A percentile compares a stretch with the other conserved stretches of the same genome.
Conservation (phyloP, 2,888 invertebrate species). For the Heteromurus nitidus region DNA sequence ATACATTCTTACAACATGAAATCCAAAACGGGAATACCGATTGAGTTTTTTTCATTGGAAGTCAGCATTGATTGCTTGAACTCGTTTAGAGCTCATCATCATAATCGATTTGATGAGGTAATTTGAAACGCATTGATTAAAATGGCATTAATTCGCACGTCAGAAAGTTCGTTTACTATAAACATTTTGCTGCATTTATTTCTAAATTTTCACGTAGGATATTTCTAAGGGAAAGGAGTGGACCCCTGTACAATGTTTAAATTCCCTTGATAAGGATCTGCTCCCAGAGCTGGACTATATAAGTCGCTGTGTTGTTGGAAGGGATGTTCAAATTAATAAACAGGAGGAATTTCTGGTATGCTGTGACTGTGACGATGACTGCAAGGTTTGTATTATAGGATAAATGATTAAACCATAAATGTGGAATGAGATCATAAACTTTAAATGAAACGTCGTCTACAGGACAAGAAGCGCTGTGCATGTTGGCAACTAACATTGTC, state of each 20-base stretch:
- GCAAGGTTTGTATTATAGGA: slow-evolving; percentile 79
- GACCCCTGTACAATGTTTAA: slow-evolving; percentile 91
- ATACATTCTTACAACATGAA: slow-evolving; percentile 85
- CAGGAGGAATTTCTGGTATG: slow-evolving; percentile 90
- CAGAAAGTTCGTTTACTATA: too few relatives aligned
- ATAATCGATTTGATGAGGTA: too few relatives aligned
- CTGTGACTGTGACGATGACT: slow-evolving; percentile 95
- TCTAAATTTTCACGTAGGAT: slow-evolving; percentile 78
- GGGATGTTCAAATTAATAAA: slow-evolving; percentile 88
- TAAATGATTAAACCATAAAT: too few relatives aligned
- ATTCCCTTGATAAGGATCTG: slow-evolving; percentile 87
- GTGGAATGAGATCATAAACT: too few relatives aligned
- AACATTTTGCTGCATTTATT: neutral
- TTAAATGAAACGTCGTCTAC: neutral
- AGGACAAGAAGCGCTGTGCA: slow-evolving; percentile 90
- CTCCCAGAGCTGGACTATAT: slow-evolving; percentile 92
- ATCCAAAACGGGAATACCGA: slow-evolving; percentile 82
- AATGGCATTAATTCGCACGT: too few relatives aligned
- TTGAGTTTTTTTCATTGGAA: slow-evolving; percentile 94
- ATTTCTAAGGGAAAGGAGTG: slow-evolving; percentile 90
- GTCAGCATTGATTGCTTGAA: slow-evolving; percentile 86
- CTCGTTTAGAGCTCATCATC: too few relatives aligned
- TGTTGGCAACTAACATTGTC: slow-evolving; percentile 93
- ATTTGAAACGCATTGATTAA: too few relatives aligned
- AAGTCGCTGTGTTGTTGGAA: slow-evolving; percentile 87